phyloP scores from a whole-genome alignment of 1,140 invertebrate species.

The Zeugodacus cucurbitae region DNA sequence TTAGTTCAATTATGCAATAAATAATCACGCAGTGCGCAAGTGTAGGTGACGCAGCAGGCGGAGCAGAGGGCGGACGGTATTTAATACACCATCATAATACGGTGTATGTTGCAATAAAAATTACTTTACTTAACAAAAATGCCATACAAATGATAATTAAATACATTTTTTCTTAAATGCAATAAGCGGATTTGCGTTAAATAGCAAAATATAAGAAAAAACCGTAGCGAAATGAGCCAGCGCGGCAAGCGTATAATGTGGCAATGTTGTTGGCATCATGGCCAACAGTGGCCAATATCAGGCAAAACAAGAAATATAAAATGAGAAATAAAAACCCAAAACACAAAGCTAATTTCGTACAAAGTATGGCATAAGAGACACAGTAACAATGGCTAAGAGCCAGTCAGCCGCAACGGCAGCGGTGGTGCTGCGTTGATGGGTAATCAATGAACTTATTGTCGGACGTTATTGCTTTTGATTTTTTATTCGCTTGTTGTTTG shows the following conservation, averaged over 20 bases:
- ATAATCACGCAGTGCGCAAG: background rate
- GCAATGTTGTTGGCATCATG: background rate
- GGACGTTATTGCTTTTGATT: background rate
- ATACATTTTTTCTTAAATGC: background rate
- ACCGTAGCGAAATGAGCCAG: too few relatives aligned
- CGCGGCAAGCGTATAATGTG: background rate
- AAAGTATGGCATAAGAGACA: background rate
- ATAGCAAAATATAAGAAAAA: background rate
- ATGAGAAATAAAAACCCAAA: background rate
- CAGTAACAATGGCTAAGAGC: background rate
- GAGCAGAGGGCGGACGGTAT: background rate
- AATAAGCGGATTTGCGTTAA: background rate
- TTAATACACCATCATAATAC: background rate
- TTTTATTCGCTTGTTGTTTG: background rate
- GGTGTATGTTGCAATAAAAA: background rate
- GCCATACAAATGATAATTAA: background rate
- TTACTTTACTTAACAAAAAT: background rate
- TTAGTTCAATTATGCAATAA: background rate
- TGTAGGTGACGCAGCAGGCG: background rate
- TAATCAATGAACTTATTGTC: slow-evolving; percentile 20
- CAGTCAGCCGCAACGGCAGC: background rate
- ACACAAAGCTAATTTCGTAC: background rate
- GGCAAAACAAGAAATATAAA: background rate
- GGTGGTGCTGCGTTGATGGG: background rate
- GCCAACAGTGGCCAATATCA: background rate